Conservation (phyloP, 2,113 vertebrate species). For the Pelvicachromis taeniatus region DNA sequence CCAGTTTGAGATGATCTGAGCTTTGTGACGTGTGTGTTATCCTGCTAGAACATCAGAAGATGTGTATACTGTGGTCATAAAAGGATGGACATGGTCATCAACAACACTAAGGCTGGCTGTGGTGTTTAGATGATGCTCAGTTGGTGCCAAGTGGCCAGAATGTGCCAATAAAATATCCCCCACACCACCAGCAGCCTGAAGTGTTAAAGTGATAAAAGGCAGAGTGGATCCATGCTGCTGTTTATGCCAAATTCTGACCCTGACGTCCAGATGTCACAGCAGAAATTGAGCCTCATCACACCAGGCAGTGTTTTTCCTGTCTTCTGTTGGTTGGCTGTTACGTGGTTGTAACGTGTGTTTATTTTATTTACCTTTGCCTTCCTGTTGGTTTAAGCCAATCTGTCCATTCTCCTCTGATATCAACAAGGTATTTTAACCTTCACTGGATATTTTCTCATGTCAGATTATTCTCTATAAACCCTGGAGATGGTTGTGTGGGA, state of each 20-base stretch:
- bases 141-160: neutral
- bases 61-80: neutral
- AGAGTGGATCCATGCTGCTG: neutral
- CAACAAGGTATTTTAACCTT: neutral
- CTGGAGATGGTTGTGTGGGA: neutral
- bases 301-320: neutral
- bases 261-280: neutral
- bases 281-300: neutral
- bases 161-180: neutral
- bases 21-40: neutral
- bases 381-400: neutral
- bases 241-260: neutral
- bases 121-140: neutral
- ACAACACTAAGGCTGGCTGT: neutral
- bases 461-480: neutral
- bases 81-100: neutral
- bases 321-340: neutral
- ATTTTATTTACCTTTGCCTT: neutral
- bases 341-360: rapidly evolving
- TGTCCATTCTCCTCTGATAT: neutral
- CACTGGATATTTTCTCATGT: neutral
- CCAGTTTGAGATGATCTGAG: neutral
- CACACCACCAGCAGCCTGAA: neutral
- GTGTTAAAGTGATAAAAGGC: too few species aligned
- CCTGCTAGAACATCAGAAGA: neutral